Percentiles rank a stretch among this genome's conserved stretches.
Evolutionary conservation across 2,797 vertebrate species (phyloP).

Genomic region (Anniella stebbinsi): DNA sequence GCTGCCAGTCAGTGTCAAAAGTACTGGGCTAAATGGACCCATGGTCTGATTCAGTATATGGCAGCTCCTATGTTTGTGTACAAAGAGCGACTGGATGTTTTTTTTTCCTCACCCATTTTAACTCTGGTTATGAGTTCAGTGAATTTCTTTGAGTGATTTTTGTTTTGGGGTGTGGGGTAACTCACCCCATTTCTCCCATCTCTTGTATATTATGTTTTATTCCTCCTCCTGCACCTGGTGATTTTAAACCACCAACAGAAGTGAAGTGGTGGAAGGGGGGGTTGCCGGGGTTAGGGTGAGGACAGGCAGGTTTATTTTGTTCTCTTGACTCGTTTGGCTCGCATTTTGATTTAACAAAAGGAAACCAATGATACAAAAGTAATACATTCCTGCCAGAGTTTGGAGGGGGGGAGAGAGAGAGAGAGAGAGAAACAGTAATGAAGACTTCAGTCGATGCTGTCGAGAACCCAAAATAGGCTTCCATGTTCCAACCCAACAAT

Average conservation of each 20-base stretch:
- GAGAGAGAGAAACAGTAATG: background rate
- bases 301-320: background rate
- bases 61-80: background rate
- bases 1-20: background rate
- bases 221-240: background rate
- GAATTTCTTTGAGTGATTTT: background rate
- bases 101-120: background rate
- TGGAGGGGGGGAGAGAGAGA: background rate
- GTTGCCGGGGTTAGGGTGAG: background rate
- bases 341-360: slow-evolving; percentile 31
- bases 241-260: slow-evolving; percentile 9
- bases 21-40: background rate
- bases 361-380: background rate
- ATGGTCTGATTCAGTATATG: background rate
- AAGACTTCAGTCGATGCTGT: background rate
- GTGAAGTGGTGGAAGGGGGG: background rate
- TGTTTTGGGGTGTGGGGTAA: background rate
- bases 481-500: background rate
- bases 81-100: background rate
- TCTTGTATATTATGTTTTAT: background rate
- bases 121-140: background rate
- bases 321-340: slow-evolving; percentile 6
- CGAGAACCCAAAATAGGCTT: slow-evolving; percentile 23
- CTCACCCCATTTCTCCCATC: too few species aligned
- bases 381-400: background rate